phyloP scores from a whole-genome alignment of 2,888 invertebrate species.

The Drosophila demipolita region DNA sequence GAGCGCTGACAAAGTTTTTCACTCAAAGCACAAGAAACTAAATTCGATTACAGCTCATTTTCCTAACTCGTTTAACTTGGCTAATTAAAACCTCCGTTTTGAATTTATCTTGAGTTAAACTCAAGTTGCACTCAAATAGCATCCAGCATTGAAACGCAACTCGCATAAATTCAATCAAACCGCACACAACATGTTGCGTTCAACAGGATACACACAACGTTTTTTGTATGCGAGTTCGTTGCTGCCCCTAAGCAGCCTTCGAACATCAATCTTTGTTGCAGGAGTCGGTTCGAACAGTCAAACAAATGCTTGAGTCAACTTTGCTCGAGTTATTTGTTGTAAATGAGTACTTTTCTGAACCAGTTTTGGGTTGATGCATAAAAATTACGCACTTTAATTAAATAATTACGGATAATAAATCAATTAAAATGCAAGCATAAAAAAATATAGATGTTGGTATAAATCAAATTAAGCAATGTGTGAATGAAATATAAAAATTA shows the following conservation, averaged over 20 bases:
- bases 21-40: slow-evolving; percentile 8
- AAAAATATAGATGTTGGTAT: slow-evolving; percentile 1
- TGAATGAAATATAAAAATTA: slow-evolving; percentile 51
- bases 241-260: slow-evolving; percentile 25
- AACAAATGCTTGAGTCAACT: neutral
- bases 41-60: slow-evolving; percentile 10
- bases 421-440: slow-evolving; percentile 34
- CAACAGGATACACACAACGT: slow-evolving; percentile 43
- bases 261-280: slow-evolving; percentile 23
- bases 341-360: neutral
- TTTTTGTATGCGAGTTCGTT: slow-evolving; percentile 30
- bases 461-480: slow-evolving; percentile 51
- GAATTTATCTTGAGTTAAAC: neutral
- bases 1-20: slow-evolving; percentile 3
- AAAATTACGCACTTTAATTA: slow-evolving; percentile 33
- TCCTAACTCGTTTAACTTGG: slow-evolving; percentile 19
- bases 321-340: slow-evolving; percentile 16
- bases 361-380: neutral
- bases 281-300: neutral
- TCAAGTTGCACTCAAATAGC: slow-evolving; percentile 23
- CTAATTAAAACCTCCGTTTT: slow-evolving; percentile 39
- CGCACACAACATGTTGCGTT: slow-evolving; percentile 18
- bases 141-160: slow-evolving; percentile 14
- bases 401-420: slow-evolving; percentile 57
- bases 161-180: slow-evolving; percentile 14